phyloP scores from a whole-genome alignment of 2,113 vertebrate species.

The Elgaria multicarinata region DNA sequence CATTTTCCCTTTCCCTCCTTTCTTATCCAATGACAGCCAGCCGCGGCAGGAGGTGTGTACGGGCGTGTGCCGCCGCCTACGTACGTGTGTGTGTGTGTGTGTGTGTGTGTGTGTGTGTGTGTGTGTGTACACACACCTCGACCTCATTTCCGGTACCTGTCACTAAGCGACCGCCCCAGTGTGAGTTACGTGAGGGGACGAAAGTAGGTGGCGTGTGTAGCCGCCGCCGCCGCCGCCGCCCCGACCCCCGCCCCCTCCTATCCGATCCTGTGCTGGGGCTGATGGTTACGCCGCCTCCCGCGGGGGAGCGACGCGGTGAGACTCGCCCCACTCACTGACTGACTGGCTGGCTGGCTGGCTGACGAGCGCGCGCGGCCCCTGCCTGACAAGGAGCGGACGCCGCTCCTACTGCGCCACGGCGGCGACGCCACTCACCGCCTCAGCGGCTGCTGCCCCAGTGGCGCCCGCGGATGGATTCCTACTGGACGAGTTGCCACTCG shows the following conservation, averaged over 20 bases:
- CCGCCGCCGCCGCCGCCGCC: accelerated
- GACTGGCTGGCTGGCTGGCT: neutral
- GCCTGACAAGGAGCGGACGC: neutral
- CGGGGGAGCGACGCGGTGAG: no score
- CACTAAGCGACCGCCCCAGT: neutral
- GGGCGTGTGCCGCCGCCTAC: neutral
- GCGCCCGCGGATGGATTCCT: neutral
- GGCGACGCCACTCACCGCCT: no score
- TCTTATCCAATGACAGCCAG: constrained; percentile 43
- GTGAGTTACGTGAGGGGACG: accelerated
- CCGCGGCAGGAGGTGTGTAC: constrained; percentile 52
- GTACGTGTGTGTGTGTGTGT: no score
- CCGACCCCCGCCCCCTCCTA: neutral
- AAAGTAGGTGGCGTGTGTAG: accelerated
- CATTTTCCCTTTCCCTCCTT: neutral
- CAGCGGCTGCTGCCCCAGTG: neutral
- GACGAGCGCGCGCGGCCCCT: neutral
- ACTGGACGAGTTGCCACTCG: neutral
- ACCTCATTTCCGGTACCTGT: constrained; percentile 64
- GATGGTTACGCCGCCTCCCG: no score
- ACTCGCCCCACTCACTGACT: no score
- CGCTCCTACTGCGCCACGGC: neutral
- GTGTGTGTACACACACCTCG: neutral
- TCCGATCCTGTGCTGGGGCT: no score
- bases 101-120: neutral